Base-by-base conservation (phyloP, 2,113 vertebrate species). In the Xiphorhynchus elegans region DNA sequence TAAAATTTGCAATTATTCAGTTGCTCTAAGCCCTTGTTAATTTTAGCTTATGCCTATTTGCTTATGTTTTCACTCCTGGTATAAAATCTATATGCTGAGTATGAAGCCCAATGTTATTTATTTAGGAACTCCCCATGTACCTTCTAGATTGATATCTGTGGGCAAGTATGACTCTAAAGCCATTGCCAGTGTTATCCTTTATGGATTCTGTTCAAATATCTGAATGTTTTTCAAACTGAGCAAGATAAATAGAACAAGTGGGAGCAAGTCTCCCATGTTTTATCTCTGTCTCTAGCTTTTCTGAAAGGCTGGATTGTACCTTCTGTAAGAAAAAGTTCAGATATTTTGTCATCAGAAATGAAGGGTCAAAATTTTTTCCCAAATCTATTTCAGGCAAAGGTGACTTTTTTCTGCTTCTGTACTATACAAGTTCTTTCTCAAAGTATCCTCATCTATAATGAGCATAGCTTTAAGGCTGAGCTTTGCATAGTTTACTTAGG, bases 231-330 rank as follows among this genome's bases (percentile, higher is more conserved):
- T 95, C 64, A 93, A 76, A 76, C 3, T 24, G 60, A 93, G 19
- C 74, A 93, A 87, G 24, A 53, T 63, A 94, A 96, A 96, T 52
- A 93, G 39, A 82, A 64, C 89, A 96, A 94, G 91, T 87, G 39
- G 40, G 26, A 95, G 44, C 91, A 95, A 93, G 82, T 76, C 16
- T 91, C 42, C 25, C 21, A 9, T 42, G 20, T 40, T 84, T 95
- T 96, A 80, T 74, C 55, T 79, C 49, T 68, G 64, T 52, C 87
- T 93, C 59, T 77, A 50, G 18, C 60, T 95, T 91, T 96, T 90
- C 70, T 49, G 35, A 59, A 76, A 85, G 42, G 25, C 39, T 59
- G 53, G n/a, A 37, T 87, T 82, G 10, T 60, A 74, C 28, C 47
- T 79, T 24, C 13, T 83, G 13, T 81, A 63, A 88, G 63, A 80